Evolutionary conservation across 2,888 invertebrate genomes (phyloP), one percentile per base, ranked within the genome.

Genomic region (Ichneumoninae sp.): DNA sequence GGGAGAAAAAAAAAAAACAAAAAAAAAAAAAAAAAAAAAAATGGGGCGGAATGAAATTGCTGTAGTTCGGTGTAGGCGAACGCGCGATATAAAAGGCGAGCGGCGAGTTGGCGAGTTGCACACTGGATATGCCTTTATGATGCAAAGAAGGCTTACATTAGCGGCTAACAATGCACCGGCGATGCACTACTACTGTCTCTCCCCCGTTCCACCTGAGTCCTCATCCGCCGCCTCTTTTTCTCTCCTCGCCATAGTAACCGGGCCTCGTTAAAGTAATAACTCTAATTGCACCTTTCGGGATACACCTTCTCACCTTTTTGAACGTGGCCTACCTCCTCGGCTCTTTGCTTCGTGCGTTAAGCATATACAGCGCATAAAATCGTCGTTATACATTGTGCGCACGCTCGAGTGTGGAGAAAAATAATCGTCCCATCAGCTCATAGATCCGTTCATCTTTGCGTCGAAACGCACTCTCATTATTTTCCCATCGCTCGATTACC

Each of bases 181-280:
- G 71, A 71, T 80, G 72, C 72, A 54, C 66, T 30, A 83, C 80
- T 76, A 47, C 60, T 60, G 60, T 78, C 68, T 40, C 70, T 71
- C 66, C 52, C 62, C 44, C 68, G n/a, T 54, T 36, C 68, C 66
- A 16, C 36, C 74, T 16, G 16, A 47, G 33, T 60, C 75, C 65
- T 80, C 84, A 71, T 86, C 77, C 57, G 60, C 70, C 82, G 83
- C 83, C 83, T 80, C 74, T 71, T 66, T 65, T 50, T 71, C 40
- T 72, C 33, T 70, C 30, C 16, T 36, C 57, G 44, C 87, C 84
- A 57, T 19, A 87, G 90, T 90, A 91, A 91, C 88, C 65, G 86
- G 89, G 89, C 89, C 44, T 91, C 86, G 91, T 91, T 91, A 91
- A 89, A 90, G 87, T 91, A 91, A 91, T 91, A 89, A 91, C 89